Evolutionary conservation across 1,140 invertebrate species (phyloP), one percentile per base, ranked within the genome.

Genomic region (Neocloeon triangulifer): DNA sequence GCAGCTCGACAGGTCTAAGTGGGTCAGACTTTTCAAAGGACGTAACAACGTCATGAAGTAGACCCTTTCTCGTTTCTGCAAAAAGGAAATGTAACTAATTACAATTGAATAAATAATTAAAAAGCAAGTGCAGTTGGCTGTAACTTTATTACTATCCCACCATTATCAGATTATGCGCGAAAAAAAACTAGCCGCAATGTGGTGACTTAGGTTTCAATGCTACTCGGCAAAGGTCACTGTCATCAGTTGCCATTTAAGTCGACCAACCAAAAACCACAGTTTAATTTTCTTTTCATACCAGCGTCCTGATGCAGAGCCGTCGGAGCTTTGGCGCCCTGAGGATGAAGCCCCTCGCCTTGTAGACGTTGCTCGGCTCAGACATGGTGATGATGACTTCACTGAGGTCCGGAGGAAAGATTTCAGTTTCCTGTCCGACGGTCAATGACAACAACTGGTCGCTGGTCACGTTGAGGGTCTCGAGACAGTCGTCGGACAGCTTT

Each of bases 1-100:
- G 44, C 73, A 81, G 37, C 71, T 66, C 1, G 78, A 80, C 25
- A 91, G 51, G 49, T 89, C 81, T 23, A 91, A 52, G 45, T 80
- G 64, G 15, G 64, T 70, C 9, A 89, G 50, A 25, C 69, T 61
- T 5, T 53, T 44, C 19, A 78, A 40, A 14, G 67, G 57, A 31
- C 57, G 55, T 17, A 72, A 41, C 4, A 78, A 50, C 5, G 67
- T 39, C 20, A 61, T 38, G 28, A 61, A 59, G 38, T 51, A 52
- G 36, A 64, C 62, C 33, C 62, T 52, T 2, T 52, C n/a, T n/a
- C n/a, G n/a, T n/a, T n/a, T n/a, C n/a, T n/a, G n/a, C n/a, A n/a
- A n/a, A n/a, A n/a, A n/a, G n/a, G n/a, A n/a, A n/a, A n/a, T n/a
- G n/a, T n/a, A n/a, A n/a, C n/a, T n/a, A n/a, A n/a, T n/a, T n/a